Evolutionary conservation across 2,797 vertebrate genomes (phyloP).

Genomic region (Podarcis siculus): DNA sequence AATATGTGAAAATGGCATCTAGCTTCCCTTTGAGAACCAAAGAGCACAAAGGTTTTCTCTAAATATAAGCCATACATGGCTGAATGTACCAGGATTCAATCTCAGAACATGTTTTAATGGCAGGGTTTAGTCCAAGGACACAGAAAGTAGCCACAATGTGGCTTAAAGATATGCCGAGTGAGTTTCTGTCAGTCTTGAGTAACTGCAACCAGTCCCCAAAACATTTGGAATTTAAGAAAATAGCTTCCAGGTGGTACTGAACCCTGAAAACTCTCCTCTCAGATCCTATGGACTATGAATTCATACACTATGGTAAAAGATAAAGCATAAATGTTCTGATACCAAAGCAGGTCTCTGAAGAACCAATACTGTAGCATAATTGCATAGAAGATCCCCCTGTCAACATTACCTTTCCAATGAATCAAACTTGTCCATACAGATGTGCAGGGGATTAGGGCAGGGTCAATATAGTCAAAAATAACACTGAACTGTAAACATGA

Average conservation of each 20-base stretch:
- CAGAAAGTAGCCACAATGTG: not conserved
- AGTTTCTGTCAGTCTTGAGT: not conserved
- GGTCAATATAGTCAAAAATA: not conserved
- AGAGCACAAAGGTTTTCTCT: not conserved
- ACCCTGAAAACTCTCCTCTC: not conserved
- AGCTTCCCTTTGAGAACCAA: not conserved
- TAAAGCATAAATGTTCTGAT: not conserved
- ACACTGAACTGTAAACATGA: not conserved
- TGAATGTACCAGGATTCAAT: not conserved
- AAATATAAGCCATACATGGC: constrained; percentile 20
- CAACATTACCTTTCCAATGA: not conserved
- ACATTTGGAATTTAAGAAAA: not conserved
- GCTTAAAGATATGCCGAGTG: not conserved
- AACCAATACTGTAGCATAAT: not conserved
- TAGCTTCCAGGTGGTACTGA: not conserved
- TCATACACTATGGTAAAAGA: not conserved
- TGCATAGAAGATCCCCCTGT: not conserved
- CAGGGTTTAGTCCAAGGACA: not conserved
- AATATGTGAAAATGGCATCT: not conserved
- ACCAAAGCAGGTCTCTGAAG: not conserved
- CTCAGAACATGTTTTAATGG: not conserved
- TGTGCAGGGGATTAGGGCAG: not conserved
- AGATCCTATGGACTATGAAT: not conserved
- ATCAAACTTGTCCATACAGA: too few relatives aligned
- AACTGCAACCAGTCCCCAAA: not conserved